A percentile compares a stretch with the other conserved stretches of the same genome.
These are phyloP conservation scores for Phoebastria nigripes DNA, from an alignment of 2,797 vertebrate genomes.

Conservation along the genomic window DNA sequence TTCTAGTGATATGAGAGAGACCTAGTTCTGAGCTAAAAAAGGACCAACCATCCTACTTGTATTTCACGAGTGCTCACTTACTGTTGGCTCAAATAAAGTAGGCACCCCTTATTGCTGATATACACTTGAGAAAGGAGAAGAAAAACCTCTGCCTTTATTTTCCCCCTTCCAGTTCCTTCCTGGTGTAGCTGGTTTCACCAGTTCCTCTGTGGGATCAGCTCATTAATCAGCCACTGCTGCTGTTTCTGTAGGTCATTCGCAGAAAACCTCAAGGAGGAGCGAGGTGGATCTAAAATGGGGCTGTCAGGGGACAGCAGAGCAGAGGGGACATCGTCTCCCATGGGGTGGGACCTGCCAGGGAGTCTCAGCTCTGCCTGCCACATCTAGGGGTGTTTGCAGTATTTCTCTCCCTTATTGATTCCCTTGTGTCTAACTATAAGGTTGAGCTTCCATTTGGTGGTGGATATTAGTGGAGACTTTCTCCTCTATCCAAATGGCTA, in stretches of 20 bases:
- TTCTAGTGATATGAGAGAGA: not conserved
- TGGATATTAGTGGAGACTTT: not conserved
- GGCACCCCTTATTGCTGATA: not conserved
- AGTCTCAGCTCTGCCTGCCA: not conserved
- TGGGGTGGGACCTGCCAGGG: not conserved
- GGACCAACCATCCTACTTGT: not conserved
- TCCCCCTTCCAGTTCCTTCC: not conserved
- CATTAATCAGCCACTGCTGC: not conserved
- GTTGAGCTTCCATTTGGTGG: not conserved
- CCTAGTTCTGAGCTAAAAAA: not conserved
- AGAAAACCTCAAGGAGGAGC: not conserved
- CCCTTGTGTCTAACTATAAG: not conserved
- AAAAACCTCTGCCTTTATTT: not conserved
- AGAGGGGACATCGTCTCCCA: rapidly evolving
- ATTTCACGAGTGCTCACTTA: not conserved
- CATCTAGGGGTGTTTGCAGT: not conserved
- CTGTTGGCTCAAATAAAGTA: not conserved
- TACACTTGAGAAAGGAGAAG: not conserved
- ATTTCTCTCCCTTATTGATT: not conserved
- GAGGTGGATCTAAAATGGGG: not conserved
- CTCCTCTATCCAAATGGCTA: not conserved
- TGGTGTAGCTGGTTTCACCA: not conserved
- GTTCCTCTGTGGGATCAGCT: not conserved
- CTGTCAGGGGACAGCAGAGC: not conserved
- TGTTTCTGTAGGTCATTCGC: not conserved